phyloP scores from a whole-genome alignment of 2,113 vertebrate genomes.

The Actenoides lindsayi region DNA sequence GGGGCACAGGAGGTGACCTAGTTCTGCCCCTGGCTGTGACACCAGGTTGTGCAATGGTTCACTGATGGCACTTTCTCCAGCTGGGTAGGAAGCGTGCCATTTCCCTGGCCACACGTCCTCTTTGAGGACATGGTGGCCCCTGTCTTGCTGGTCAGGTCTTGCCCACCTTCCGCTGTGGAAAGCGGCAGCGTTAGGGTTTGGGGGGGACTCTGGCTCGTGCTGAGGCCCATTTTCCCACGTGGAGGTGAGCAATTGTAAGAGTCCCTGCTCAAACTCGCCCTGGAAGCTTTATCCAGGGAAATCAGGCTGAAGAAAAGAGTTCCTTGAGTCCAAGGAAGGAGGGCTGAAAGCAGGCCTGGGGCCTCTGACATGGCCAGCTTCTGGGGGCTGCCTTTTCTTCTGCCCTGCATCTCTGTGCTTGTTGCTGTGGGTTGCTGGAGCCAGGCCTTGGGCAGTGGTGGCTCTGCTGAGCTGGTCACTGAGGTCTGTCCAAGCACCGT shows the following conservation, averaged over 20 bases:
- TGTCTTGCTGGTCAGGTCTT: neutral
- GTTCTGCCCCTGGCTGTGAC: neutral
- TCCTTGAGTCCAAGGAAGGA: neutral
- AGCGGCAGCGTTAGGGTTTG: neutral
- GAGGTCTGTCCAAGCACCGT: neutral
- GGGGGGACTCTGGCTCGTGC: fast-evolving
- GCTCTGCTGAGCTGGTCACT: neutral
- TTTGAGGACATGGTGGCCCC: neutral
- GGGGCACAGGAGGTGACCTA: neutral
- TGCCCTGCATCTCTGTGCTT: neutral
- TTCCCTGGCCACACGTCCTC: fast-evolving
- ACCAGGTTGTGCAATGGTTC: neutral
- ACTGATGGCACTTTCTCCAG: neutral
- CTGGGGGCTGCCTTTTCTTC: neutral
- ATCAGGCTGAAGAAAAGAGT: neutral
- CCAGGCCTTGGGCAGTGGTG: neutral
- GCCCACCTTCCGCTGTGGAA: neutral
- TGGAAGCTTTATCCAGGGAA: neutral
- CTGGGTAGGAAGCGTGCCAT: neutral
- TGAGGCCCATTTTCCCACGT: neutral
- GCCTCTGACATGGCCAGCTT: neutral
- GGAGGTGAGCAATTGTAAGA: neutral
- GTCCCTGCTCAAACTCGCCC: fast-evolving
- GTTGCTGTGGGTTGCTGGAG: neutral
- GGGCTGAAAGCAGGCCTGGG: neutral